Evolutionary conservation across 2,888 invertebrate species (phyloP).

Genomic region (Cephalotes varians): DNA sequence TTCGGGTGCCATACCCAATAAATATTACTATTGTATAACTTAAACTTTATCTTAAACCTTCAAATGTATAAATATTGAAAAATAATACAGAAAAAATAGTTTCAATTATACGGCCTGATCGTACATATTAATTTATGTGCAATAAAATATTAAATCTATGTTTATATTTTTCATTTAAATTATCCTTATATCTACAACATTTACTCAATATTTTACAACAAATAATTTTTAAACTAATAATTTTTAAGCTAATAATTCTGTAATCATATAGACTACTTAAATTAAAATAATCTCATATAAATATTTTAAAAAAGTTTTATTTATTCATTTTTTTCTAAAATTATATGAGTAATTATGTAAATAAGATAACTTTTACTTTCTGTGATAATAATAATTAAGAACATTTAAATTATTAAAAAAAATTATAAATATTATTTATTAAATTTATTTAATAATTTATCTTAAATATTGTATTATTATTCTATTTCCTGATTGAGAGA

Average conservation of each 20-base stretch:
- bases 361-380: background rate
- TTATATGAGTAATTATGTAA: background rate
- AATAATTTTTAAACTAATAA: background rate
- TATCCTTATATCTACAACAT: background rate
- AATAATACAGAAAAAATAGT: slow-evolving; percentile 14
- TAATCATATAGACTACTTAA: background rate
- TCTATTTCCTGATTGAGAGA: background rate
- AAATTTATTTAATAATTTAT: background rate
- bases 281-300: background rate
- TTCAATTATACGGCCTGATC: background rate
- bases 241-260: no score
- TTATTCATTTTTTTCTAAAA: background rate
- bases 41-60: background rate
- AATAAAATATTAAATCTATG: slow-evolving; percentile 64
- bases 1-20: slow-evolving; percentile 83
- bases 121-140: slow-evolving; percentile 53
- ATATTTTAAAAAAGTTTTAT: background rate
- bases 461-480: background rate
- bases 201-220: background rate
- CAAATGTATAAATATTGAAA: background rate
- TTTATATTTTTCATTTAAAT: background rate
- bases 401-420: no score
- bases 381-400: background rate
- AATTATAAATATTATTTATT: no score
- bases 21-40: slow-evolving; percentile 43